Conservation (phyloP, 2,888 invertebrate genomes). For the Choreutis nemorana region DNA sequence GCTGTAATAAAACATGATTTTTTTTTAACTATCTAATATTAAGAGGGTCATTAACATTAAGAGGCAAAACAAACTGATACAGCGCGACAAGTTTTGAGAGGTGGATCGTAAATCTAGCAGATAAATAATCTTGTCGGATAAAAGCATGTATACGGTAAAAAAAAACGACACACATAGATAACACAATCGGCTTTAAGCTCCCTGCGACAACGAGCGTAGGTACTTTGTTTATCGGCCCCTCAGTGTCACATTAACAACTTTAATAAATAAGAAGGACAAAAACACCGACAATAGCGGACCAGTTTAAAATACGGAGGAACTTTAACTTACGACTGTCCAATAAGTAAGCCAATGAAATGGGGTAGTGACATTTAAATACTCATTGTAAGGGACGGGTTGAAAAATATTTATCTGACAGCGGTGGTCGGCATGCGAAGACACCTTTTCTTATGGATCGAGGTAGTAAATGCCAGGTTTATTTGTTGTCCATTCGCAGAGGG, state of each 20-base stretch:
- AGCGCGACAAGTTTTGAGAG: no score
- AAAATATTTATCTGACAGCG: conserved; percentile 7
- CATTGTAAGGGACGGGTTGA: conserved; percentile 5
- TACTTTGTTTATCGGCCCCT: conserved; percentile 9
- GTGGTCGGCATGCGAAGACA: no score
- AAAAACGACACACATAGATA: conserved; percentile 5
- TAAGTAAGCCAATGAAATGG: conserved; percentile 7
- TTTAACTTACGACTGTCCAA: neutral
- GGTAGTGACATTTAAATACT: conserved; percentile 9
- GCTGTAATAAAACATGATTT: no score
- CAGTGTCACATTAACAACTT: conserved; percentile 10
- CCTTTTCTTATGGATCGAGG: no score
- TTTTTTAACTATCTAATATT: no score
- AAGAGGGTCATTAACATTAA: no score
- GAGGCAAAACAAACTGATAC: no score
- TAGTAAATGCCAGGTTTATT: no score
- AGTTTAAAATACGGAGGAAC: conserved; percentile 2
- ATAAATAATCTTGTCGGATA: no score
- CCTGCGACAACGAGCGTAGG: conserved; percentile 8
- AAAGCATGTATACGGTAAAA: conserved; percentile 7
- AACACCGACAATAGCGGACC: conserved; percentile 4
- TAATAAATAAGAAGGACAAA: conserved; percentile 9
- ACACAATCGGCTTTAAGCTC: conserved; percentile 7
- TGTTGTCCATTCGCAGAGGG: no score
- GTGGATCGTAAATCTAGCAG: no score